Base-by-base conservation (phyloP, 2,113 vertebrate species). In the Equus przewalskii region DNA sequence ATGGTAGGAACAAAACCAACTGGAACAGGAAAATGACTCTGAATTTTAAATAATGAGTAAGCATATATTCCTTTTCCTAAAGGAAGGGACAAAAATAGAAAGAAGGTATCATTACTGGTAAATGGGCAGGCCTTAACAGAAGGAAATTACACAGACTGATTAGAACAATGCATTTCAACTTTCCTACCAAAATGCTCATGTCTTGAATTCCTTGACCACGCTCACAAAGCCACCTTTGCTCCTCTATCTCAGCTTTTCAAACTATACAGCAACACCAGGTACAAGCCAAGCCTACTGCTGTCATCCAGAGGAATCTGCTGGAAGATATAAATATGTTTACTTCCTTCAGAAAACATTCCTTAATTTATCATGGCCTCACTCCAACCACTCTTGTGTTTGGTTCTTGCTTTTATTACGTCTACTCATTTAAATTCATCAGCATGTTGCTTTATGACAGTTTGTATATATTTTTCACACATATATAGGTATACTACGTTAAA, bases 41-140 rank as follows among this genome's bases (percentile, higher is more conserved):
- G 91, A 96, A 92, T 96, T 95, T 97, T 96, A 97, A 97, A 95
- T 87, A 97, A 94, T 97, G 96, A 98, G 95, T 96, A 97, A 98
- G 97, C 97, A 98, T 91, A 97, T 96, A 97, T 94, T 96, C 97
- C 89, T 96, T 73, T 97, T 97, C 97, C 96, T 95, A 98, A 97
- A 98, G 97, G 98, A 98, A 98, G 97, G 84, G 97, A 97, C 94
- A 97, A 96, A 98, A 98, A 98, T 98, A 98, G 98, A 98, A 96
- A 97, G 87, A 97, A 98, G 97, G 97, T 97, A 92, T 97, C 98
- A 97, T 98, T 97, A 97, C 97, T 95, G 92, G 97, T 90, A 98
- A 97, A 95, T 92, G 97, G 96, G 94, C 96, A 96, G 95, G 95
- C 64, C 97, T 96, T 97, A 95, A 72, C 96, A 96, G 94, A 92